Base-by-base conservation (phyloP, 2,888 invertebrate species). In the Zygaena filipendulae region DNA sequence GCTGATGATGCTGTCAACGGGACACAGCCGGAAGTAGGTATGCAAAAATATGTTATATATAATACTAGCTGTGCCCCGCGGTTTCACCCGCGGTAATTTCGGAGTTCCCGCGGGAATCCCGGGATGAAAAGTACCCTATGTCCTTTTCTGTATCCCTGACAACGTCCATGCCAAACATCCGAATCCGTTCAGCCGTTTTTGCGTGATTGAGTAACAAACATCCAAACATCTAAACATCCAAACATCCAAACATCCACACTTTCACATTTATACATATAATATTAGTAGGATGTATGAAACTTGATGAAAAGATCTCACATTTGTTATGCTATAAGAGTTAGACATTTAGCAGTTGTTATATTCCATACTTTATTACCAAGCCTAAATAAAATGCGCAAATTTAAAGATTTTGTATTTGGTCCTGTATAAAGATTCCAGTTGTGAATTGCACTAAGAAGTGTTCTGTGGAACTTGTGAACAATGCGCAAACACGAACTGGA, bases 381-480 rank as follows among this genome's bases (percentile, higher is more conserved):
- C n/a, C n/a, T n/a, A n/a, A n/a, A n/a, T n/a, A n/a, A n/a, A n/a
- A n/a, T n/a, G n/a, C n/a, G n/a, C n/a, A n/a, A n/a, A n/a, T n/a
- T n/a, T n/a, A n/a, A n/a, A n/a, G n/a, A n/a, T n/a, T n/a, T n/a
- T n/a, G n/a, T n/a, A n/a, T n/a, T n/a, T n/a, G n/a, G n/a, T n/a
- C n/a, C n/a, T n/a, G n/a, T 64, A 56, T 55, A 50, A 62, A 52
- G 52, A 52, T 47, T 45, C 45, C 39, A 33, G 42, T 37, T 39
- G 39, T 32, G 36, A 42, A 63, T 53, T 59, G 55, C 52, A 52
- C 53, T 62, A 49, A 36, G 39, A 53, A 52, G 51, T 52, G 54
- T 61, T 61, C 38, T 35, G 47, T 49, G 50, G 50, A 57, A 63
- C 52, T 63, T 57, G 43, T 36, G 45, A 56, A 54, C 48, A 46